Base-by-base conservation (phyloP, 2,888 invertebrate species). In the Atethmia centrago region DNA sequence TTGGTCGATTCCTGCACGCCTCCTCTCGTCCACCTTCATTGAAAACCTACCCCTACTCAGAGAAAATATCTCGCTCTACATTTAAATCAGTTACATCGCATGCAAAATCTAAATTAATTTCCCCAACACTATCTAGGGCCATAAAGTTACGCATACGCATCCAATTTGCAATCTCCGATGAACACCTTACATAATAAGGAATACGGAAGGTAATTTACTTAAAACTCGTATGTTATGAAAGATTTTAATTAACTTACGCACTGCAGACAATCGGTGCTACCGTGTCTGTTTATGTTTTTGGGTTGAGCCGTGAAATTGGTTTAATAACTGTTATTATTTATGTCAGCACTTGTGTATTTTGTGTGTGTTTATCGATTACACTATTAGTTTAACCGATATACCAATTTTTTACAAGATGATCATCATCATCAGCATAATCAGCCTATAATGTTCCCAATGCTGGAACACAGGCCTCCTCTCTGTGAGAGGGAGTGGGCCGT, bases 141-240 rank as follows among this genome's bases (percentile, higher is more conserved):
- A 59, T 61, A 55, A 61, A 76, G 77, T 85, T 79, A 68, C 72
- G 79, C 76, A 73, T 82, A 83, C 77, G 71, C 77, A 79, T 79
- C 71, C 74, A 83, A 83, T 86, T 81, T 83, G 66, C 82, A 61
- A 82, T 82, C 75, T 49, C 59, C 83, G 77, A 87, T 84, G 73
- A 77, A 66, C 72, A 75, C 75, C 59, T 76, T 87, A 78, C 78
- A 70, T 84, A 87, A 86, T 47, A 69, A 67, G 83, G 59, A 77
- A 74, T 72, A 80, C 80, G 87, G 82, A 86, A 87, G 76, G 76
- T 71, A 84, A 62, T 77, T 74, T 78, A 80, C 67, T 70, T 77
- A 74, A 74, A 68, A 68, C 68, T 49, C 49, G 78, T 80, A 74
- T 80, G 85, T 81, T 80, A 84, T 78, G 83, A 78, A 84, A 78